These are phyloP conservation scores for Semaprochilodus insignis DNA, from an alignment of 2,797 vertebrate genomes.

Conservation along the genomic window DNA sequence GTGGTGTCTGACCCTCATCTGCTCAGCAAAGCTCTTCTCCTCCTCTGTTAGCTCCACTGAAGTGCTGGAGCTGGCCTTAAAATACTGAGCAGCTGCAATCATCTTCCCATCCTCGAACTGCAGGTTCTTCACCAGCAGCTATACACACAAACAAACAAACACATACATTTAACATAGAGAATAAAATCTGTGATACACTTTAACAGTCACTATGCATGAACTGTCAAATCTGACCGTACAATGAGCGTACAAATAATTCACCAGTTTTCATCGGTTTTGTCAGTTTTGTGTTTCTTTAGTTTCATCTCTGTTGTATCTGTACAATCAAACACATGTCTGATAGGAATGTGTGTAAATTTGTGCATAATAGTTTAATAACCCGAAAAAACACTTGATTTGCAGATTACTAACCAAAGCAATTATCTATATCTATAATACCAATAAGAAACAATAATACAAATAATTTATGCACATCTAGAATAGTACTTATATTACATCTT, in stretches of 20 bases:
- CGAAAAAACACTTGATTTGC: too few species aligned
- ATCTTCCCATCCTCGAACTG: slow-evolving; percentile 89
- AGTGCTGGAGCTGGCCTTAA: slow-evolving; percentile 70
- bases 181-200: not conserved
- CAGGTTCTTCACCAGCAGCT: slow-evolving; percentile 87
- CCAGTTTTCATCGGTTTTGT: too few species aligned
- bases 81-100: slow-evolving; percentile 86
- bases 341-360: too few species aligned
- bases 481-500: too few species aligned
- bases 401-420: too few species aligned
- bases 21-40: slow-evolving; percentile 78
- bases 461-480: not conserved
- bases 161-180: not conserved
- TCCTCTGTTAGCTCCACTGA: slow-evolving; percentile 82
- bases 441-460: not conserved
- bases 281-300: too few species aligned
- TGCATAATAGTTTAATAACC: too few species aligned
- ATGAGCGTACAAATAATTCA: too few species aligned
- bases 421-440: too few species aligned
- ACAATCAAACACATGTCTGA: too few species aligned
- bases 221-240: too few species aligned
- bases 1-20: slow-evolving; percentile 77
- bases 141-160: slow-evolving; percentile 39
- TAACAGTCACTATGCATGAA: not conserved
- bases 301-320: too few species aligned